Percentiles rank a stretch among this genome's conserved stretches.
phyloP scores from a whole-genome alignment of 2,113 vertebrate genomes.

The Helogale parvula region DNA sequence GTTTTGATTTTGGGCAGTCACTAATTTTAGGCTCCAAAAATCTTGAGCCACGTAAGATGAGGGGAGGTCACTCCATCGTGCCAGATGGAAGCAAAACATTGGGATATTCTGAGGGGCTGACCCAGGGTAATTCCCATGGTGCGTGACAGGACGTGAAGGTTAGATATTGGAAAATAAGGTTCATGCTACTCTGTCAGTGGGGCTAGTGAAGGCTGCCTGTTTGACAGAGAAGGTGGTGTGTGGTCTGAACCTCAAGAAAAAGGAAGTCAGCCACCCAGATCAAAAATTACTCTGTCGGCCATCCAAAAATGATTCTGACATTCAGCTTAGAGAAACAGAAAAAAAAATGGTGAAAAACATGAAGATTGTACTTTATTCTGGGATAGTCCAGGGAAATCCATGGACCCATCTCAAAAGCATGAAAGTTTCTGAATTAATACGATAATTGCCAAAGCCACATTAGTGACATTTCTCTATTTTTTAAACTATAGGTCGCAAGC shows the following conservation, averaged over 20 bases:
- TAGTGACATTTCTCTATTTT: not conserved
- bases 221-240: slow-evolving; percentile 74
- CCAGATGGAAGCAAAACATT: slow-evolving; percentile 5
- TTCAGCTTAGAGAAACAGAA: slow-evolving; percentile 60
- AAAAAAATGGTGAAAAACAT: slow-evolving; percentile 51
- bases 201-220: slow-evolving; percentile 57
- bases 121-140: not conserved
- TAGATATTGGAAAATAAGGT: slow-evolving; percentile 71
- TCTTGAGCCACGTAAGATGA: not conserved
- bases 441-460: not conserved
- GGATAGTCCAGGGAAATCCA: not conserved
- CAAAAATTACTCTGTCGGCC: slow-evolving; percentile 63
- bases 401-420: not conserved
- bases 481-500: not conserved
- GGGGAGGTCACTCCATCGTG: slow-evolving; percentile 52
- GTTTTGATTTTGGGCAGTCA: not conserved
- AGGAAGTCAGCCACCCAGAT: slow-evolving; percentile 75
- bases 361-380: slow-evolving; percentile 54
- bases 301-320: slow-evolving; percentile 74
- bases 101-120: not conserved
- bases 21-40: slow-evolving; percentile 42
- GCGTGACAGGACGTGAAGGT: slow-evolving; percentile 64
- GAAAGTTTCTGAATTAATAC: not conserved
- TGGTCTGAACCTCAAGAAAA: slow-evolving; percentile 76
- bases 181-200: slow-evolving; percentile 57